Percentiles rank a stretch among this genome's conserved stretches.
Conservation (phyloP, 2,113 vertebrate species). For the Eretmochelys imbricata region DNA sequence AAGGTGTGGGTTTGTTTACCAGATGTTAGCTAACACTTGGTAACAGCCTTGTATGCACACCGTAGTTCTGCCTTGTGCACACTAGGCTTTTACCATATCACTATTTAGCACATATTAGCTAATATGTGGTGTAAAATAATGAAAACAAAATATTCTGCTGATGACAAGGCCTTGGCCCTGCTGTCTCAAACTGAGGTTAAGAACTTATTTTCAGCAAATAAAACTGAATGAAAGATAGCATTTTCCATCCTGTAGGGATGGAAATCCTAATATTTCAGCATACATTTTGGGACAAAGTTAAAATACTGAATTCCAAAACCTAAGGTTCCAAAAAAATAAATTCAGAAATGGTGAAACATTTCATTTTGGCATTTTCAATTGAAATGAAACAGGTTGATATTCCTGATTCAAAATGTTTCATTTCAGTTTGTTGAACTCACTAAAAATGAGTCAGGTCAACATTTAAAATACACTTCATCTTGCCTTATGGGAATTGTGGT, state of each 20-base stretch:
- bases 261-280: not conserved
- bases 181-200: too few relatives aligned
- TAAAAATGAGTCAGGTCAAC: not conserved
- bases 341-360: not conserved
- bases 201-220: too few relatives aligned
- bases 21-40: not conserved
- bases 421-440: not conserved
- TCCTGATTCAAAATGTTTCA: not conserved
- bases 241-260: too few relatives aligned
- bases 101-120: not conserved
- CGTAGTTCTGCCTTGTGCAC: not conserved
- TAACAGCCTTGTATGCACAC: not conserved
- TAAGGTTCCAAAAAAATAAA: not conserved
- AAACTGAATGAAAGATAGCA: too few relatives aligned
- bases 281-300: not conserved
- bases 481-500: not conserved
- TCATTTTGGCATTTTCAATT: not conserved
- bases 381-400: not conserved
- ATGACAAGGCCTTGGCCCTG: not conserved
- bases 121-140: not conserved
- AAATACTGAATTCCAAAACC: not conserved
- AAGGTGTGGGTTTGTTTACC: not conserved
- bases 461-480: not conserved
- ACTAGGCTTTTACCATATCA: not conserved
- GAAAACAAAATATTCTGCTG: not conserved